phyloP scores from a whole-genome alignment of 2,888 invertebrate genomes.

The Melangyna quadrimaculata region DNA sequence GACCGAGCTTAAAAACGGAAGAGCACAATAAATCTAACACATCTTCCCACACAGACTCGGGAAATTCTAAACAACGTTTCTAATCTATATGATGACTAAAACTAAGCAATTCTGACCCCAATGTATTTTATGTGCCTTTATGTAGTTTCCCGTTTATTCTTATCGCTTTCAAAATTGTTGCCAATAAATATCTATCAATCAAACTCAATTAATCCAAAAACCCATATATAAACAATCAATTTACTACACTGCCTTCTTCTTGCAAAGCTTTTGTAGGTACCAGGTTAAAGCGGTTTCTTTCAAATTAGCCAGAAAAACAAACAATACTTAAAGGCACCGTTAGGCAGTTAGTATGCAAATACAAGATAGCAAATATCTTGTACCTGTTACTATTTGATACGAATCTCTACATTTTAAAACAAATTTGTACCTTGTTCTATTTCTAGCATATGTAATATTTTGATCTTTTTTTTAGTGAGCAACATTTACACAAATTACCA shows the following conservation, averaged over 20 bases:
- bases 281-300: background rate
- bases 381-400: constrained; percentile 18
- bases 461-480: background rate
- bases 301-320: background rate
- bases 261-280: background rate
- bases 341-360: constrained; percentile 24
- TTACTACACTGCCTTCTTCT: background rate
- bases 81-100: too few relatives aligned
- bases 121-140: background rate
- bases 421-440: constrained; percentile 29
- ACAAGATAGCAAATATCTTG: background rate
- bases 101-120: background rate
- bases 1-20: too few relatives aligned
- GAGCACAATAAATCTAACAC: too few relatives aligned
- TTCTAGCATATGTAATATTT: background rate
- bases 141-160: background rate
- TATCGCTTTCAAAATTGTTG: background rate
- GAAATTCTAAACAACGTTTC: too few relatives aligned
- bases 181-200: background rate
- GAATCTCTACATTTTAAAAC: constrained; percentile 17
- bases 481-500: background rate
- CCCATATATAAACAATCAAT: background rate
- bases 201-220: background rate
- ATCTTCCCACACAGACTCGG: too few relatives aligned
- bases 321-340: constrained; percentile 36